These are phyloP conservation scores for Quiscalus mexicanus DNA, from an alignment of 2,113 vertebrate species.

Conservation along the genomic window DNA sequence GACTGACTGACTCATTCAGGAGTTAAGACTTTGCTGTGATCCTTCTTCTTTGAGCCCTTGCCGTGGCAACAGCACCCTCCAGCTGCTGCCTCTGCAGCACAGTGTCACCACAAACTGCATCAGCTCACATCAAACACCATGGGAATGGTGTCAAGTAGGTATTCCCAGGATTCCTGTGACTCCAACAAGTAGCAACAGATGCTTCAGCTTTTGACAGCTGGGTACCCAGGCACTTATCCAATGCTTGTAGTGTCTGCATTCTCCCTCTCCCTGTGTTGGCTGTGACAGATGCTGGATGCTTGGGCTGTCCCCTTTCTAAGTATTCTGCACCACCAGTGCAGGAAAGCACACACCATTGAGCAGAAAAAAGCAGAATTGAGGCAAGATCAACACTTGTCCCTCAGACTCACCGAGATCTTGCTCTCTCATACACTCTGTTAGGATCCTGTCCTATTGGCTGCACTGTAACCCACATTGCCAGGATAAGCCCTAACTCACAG, in stretches of 20 bases:
- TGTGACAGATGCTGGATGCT: accelerated
- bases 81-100: background rate
- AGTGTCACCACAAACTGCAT: background rate
- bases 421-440: background rate
- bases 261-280: background rate
- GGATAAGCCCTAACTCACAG: background rate
- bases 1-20: background rate
- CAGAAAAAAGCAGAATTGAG: background rate
- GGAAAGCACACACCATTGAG: background rate
- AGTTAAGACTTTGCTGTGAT: background rate
- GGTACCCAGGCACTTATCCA: background rate
- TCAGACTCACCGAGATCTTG: background rate
- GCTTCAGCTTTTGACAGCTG: background rate
- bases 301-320: background rate
- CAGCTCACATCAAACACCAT: background rate
- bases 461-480: background rate
- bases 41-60: background rate
- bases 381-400: background rate
- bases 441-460: background rate
- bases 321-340: accelerated
- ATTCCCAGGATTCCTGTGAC: background rate
- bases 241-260: background rate
- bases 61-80: constrained; percentile 25
- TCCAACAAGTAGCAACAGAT: background rate
- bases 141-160: background rate